Evolutionary conservation across 2,113 vertebrate genomes (phyloP), one percentile per base, ranked within the genome.

Genomic region (Pachycephala philippinensis): DNA sequence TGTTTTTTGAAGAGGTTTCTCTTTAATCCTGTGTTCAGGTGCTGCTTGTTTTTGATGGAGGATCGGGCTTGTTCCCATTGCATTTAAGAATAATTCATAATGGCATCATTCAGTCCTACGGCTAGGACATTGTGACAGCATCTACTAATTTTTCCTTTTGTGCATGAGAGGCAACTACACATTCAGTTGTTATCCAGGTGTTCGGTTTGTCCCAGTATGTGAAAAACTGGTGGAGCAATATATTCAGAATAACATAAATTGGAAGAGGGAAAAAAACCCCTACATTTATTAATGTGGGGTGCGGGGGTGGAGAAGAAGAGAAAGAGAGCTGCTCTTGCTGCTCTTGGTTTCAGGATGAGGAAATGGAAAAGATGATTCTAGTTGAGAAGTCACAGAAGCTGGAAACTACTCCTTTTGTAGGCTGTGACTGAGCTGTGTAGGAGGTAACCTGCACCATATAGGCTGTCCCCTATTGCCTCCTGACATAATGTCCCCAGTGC

Each of bases 1-100:
- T 23, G 2, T 50, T 75, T 85, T 79, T 47, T 83, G 33, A 28
- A 22, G 45, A 53, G 23, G 0, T 16, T 74, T 64, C 19, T 86
- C 13, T 54, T 63, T 31, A 7, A 45, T 86, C 21, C 31, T 64
- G 5, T 52, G 5, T 64, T 64, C 15, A 49, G 8, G 16, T 66
- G 35, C 18, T 74, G 13, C 22, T 54, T 66, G 13, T 31, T 79
- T 90, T 70, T 74, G 44, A 68, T 1, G 1, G 26, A 64, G 8
- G 7, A 30, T 54, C 0, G 0, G 15, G 15, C 26, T 82, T 93
- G 8, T 16, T 87, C 8, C 24, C 35, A 1, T 52, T 59, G 7
- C 15, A 19, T 72, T 52, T 5, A 13, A 7, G 9, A 37, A 2
- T 27, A 40, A 54, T 49, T 72, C 5, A 11, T 65, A 54, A 33